phyloP scores from a whole-genome alignment of 2,888 invertebrate species.

The Lasioglossum lativentre region DNA sequence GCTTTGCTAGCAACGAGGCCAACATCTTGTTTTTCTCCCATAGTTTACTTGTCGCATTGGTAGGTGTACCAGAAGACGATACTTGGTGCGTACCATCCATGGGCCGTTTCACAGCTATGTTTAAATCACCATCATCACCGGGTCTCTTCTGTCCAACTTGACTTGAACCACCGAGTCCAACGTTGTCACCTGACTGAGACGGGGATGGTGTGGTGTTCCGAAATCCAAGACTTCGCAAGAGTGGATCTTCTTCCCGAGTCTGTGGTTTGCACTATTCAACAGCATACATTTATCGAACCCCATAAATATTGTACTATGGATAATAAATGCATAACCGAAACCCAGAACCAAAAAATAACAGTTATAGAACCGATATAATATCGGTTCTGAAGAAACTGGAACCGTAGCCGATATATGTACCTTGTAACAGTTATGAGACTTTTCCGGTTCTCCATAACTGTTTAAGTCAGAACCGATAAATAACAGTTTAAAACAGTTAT shows the following conservation, averaged over 20 bases:
- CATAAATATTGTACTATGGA: too few relatives aligned
- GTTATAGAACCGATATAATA: too few relatives aligned
- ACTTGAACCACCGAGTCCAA: conserved; percentile 78
- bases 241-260: conserved; percentile 84
- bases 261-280: conserved; percentile 38
- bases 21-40: conserved; percentile 95
- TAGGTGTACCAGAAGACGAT: conserved; percentile 77
- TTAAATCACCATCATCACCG: conserved; percentile 87
- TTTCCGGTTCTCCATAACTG: too few relatives aligned
- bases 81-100: conserved; percentile 83
- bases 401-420: too few relatives aligned
- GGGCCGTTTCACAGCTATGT: conserved; percentile 85
- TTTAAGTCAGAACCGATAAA: too few relatives aligned
- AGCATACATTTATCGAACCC: background rate
- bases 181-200: conserved; percentile 85
- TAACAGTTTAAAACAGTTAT: too few relatives aligned
- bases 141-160: conserved; percentile 87
- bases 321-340: too few relatives aligned
- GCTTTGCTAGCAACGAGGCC: conserved; percentile 92
- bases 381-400: too few relatives aligned
- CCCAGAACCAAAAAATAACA: too few relatives aligned
- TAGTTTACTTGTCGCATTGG: conserved; percentile 88
- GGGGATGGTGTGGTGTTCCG: conserved; percentile 85
- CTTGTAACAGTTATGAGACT: too few relatives aligned
- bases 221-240: conserved; percentile 87